Evolutionary conservation across 2,113 vertebrate species (phyloP).

Genomic region (Heterotis niloticus): DNA sequence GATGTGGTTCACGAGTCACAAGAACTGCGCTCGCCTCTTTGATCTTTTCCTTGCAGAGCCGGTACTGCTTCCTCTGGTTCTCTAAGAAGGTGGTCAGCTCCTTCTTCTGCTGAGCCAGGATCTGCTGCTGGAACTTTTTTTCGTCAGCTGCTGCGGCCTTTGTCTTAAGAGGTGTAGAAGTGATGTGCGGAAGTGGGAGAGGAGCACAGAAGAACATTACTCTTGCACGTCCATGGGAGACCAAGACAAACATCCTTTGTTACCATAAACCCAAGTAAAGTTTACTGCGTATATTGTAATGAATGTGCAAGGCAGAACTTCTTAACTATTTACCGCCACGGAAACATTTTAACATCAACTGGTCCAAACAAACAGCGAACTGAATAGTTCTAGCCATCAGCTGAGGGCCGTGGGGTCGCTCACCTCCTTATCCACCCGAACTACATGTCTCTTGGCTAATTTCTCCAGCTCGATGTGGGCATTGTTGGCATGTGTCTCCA

Average conservation of each 20-base stretch:
- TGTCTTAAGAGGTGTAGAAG: slow-evolving; percentile 62
- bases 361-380: background rate
- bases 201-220: background rate
- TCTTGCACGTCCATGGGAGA: no score
- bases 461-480: slow-evolving; percentile 99
- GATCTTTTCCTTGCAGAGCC: slow-evolving; percentile 99
- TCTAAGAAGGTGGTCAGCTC: slow-evolving; percentile 97
- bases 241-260: no score
- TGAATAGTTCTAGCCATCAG: background rate
- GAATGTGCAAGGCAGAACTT: no score
- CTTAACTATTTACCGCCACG: background rate
- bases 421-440: slow-evolving; percentile 94
- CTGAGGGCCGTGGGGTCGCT: slow-evolving; percentile 27
- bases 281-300: background rate
- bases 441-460: slow-evolving; percentile 92
- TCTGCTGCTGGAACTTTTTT: slow-evolving; percentile 99
- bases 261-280: no score
- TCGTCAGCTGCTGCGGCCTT: slow-evolving; percentile 88
- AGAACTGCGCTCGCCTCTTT: slow-evolving; percentile 76
- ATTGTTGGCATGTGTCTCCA: slow-evolving; percentile 98
- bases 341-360: background rate
- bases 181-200: background rate
- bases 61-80: slow-evolving; percentile 98
- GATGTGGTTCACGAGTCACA: background rate
- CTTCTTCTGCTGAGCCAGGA: slow-evolving; percentile 95